Base-by-base conservation (phyloP, 2,888 invertebrate species). In the Heteromyza rotundicornis region DNA sequence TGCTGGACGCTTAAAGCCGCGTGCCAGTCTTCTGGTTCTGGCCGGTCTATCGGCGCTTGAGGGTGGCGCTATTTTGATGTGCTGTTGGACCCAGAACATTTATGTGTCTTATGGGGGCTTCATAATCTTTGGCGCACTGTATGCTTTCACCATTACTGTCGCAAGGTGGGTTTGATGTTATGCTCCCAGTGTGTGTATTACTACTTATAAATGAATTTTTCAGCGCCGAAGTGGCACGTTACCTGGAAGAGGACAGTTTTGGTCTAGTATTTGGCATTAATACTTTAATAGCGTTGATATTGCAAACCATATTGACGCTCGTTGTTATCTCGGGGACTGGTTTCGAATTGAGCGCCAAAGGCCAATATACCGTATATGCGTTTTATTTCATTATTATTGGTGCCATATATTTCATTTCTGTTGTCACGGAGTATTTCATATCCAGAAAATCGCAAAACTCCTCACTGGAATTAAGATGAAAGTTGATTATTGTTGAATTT, bases 261-360 rank as follows among this genome's bases (percentile, higher is more conserved):
- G 96, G 94, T 0, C 85, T 96, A 2, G 90, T 97, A 67, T 96
- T 96, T 82, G 96, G 96, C 2, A 86, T 95, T 69, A 96, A 95
- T 82, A 95, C 92, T 0, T 89, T 96, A 60, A 66, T 92, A 0
- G 94, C 95, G 2, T 86, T 96, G 2, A 78, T 88, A 0, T 80
- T 95, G 1, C 95, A 96, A 82, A 89, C 92, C 0, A 78, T 94
- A 32, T 82, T 96, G 36, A 96, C 95, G 14, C 56, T 82, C 12
- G 68, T 75, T 7, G 78, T 83, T 1, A 71, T 82, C 36, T 75
- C 82, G 0, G 78, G 79, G 24, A 60, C 64, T 3, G 82, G 80
- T 16, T 74, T 81, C 44, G 70, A 70, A 2, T 71, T 83, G 3
- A 65, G 67, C 12, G 62, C 77, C 2, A 72, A 77, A 2, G 74